phyloP scores from a whole-genome alignment of 2,113 vertebrate genomes.

The Meriones unguiculatus region DNA sequence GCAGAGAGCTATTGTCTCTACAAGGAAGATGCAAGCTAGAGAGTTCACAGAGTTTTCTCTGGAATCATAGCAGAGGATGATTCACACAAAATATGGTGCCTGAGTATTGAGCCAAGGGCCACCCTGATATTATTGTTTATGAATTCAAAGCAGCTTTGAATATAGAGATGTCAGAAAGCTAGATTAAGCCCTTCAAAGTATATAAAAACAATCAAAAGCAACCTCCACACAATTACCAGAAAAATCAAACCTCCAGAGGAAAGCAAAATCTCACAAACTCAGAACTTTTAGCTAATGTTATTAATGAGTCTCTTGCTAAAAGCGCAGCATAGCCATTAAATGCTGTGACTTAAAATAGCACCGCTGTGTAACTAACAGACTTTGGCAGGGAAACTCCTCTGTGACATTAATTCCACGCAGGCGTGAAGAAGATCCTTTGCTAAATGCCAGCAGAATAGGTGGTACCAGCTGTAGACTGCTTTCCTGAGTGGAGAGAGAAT shows the following conservation, averaged over 20 bases:
- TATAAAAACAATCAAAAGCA: background rate
- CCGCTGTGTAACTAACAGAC: constrained; percentile 47
- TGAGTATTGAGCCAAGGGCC: background rate
- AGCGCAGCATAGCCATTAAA: background rate
- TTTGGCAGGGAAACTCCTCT: constrained; percentile 20
- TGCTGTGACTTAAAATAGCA: constrained; percentile 26
- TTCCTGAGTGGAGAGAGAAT: constrained; percentile 8
- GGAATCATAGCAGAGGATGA: background rate
- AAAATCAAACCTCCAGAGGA: background rate
- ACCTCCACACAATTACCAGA: background rate
- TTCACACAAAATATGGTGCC: background rate
- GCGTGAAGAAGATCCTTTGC: constrained; percentile 63
- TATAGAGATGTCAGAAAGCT: background rate
- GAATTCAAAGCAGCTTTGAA: background rate
- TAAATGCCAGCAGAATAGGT: constrained; percentile 66
- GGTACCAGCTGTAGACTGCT: constrained; percentile 57
- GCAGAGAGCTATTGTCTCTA: background rate
- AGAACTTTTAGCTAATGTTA: background rate
- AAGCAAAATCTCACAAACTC: background rate
- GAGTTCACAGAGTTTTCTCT: background rate
- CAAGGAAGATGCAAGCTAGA: background rate
- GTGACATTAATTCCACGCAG: constrained; percentile 24
- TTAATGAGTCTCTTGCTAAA: constrained; percentile 2
- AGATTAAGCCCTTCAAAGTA: background rate
- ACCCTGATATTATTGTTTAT: background rate